Conservation (phyloP, 2,797 vertebrate species). For the Rachycentron canadum region DNA sequence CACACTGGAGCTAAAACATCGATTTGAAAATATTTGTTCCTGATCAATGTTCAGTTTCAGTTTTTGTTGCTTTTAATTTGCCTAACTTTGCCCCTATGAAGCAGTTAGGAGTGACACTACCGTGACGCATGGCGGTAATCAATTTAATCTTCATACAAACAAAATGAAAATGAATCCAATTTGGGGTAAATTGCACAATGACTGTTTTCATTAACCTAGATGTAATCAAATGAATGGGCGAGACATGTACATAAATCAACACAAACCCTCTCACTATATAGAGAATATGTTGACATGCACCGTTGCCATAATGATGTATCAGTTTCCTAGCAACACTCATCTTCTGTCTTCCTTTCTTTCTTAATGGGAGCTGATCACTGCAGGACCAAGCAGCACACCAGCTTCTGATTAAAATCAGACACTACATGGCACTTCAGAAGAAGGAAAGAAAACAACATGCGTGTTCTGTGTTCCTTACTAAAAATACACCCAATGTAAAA, state of each 20-base stretch:
- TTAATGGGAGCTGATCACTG: slow-evolving; percentile 64
- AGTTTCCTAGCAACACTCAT: slow-evolving; percentile 78
- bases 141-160: slow-evolving; percentile 32
- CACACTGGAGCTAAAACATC: neutral
- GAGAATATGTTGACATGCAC: slow-evolving; percentile 27
- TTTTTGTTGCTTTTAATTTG: slow-evolving; percentile 24
- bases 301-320: slow-evolving; percentile 56
- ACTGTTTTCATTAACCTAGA: slow-evolving; percentile 47
- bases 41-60: neutral
- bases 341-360: slow-evolving; percentile 43
- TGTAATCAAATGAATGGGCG: slow-evolving; percentile 43
- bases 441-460: slow-evolving; percentile 5
- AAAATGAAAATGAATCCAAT: slow-evolving; percentile 34
- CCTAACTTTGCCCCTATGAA: neutral
- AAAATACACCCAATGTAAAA: slow-evolving; percentile 42
- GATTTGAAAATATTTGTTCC: slow-evolving; percentile 4
- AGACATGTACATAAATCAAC: slow-evolving; percentile 28
- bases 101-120: slow-evolving; percentile 24
- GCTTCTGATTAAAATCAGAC: slow-evolving; percentile 58
- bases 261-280: slow-evolving; percentile 16
- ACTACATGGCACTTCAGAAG: slow-evolving; percentile 30
- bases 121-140: neutral
- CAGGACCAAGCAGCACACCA: slow-evolving; percentile 42
- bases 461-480: slow-evolving; percentile 21
- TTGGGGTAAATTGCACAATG: slow-evolving; percentile 8